These are phyloP conservation scores for Neosilurus mollespiculum DNA, from an alignment of 2,797 vertebrate species.

Conservation along the genomic window DNA sequence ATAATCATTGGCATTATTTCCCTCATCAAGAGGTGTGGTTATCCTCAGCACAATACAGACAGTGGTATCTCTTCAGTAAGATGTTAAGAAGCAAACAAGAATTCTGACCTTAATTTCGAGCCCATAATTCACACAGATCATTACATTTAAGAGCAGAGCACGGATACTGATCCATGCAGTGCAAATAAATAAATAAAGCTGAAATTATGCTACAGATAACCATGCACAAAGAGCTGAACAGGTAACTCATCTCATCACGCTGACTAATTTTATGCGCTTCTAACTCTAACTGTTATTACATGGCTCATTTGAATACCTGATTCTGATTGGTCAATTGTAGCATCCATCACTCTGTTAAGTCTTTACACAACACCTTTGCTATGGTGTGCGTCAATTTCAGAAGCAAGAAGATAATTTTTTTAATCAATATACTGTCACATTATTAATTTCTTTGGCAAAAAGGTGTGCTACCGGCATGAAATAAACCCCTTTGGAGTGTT, in stretches of 20 bases:
- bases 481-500: too few relatives aligned
- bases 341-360: too few relatives aligned
- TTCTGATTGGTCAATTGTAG: too few relatives aligned
- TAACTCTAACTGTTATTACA: too few relatives aligned
- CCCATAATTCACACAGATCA: conserved; percentile 17
- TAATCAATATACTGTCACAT: too few relatives aligned
- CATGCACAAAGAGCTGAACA: not conserved
- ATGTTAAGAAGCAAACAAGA: conserved; percentile 5
- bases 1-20: not conserved
- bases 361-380: too few relatives aligned
- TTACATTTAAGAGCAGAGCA: conserved; percentile 32
- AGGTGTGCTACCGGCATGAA: too few relatives aligned
- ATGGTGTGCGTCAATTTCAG: too few relatives aligned
- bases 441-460: too few relatives aligned
- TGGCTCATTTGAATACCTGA: too few relatives aligned
- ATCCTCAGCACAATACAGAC: not conserved
- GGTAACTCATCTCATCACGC: not conserved
- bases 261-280: not conserved
- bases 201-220: conserved; percentile 27
- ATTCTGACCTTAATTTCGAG: conserved; percentile 31
- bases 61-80: not conserved
- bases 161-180: conserved; percentile 26
- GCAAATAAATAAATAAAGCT: not conserved
- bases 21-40: not conserved
- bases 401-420: too few relatives aligned